A percentile compares a stretch with the other conserved stretches of the same genome.
Evolutionary conservation across 2,113 vertebrate species (phyloP).

Genomic region (Murina feae): DNA sequence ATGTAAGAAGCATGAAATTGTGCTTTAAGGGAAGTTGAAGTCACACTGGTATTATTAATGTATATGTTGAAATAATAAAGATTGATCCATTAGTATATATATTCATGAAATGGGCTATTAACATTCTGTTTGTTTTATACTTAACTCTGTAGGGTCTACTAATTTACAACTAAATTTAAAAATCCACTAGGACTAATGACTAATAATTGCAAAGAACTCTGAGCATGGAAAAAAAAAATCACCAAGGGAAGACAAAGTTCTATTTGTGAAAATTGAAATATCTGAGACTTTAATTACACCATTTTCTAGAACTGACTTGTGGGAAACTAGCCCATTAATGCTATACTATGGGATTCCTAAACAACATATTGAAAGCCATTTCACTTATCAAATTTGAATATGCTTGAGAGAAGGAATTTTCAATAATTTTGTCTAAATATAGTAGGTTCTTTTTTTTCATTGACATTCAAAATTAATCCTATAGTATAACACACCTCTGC

Average conservation of each 20-base stretch:
- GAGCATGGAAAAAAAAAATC: slow-evolving; percentile 60
- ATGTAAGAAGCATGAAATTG: neutral
- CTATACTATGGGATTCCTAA: slow-evolving; percentile 14
- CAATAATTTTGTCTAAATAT: slow-evolving; percentile 17
- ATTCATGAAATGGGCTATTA: slow-evolving; percentile 52
- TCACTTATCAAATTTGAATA: slow-evolving; percentile 44
- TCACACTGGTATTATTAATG: neutral
- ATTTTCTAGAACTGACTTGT: slow-evolving; percentile 50
- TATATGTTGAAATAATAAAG: slow-evolving; percentile 16
- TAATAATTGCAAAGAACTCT: slow-evolving; percentile 70
- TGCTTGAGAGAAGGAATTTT: slow-evolving; percentile 23
- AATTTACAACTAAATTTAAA: slow-evolving; percentile 75
- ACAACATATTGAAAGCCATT: slow-evolving; percentile 19
- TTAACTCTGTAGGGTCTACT: slow-evolving; percentile 64
- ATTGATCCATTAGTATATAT: slow-evolving; percentile 16
- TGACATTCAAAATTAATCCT: slow-evolving; percentile 13
- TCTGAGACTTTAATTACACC: slow-evolving; percentile 69
- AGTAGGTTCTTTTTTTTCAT: neutral
- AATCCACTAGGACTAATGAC: slow-evolving; percentile 66
- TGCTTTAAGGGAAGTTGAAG: neutral
- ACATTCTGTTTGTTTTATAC: slow-evolving; percentile 63
- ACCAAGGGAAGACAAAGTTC: slow-evolving; percentile 61
- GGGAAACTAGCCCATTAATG: slow-evolving; percentile 43
- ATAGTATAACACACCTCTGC: neutral
- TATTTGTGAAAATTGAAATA: slow-evolving; percentile 66